Base-by-base conservation (phyloP, 2,888 invertebrate species). In the Acrocyrtus sp. region DNA sequence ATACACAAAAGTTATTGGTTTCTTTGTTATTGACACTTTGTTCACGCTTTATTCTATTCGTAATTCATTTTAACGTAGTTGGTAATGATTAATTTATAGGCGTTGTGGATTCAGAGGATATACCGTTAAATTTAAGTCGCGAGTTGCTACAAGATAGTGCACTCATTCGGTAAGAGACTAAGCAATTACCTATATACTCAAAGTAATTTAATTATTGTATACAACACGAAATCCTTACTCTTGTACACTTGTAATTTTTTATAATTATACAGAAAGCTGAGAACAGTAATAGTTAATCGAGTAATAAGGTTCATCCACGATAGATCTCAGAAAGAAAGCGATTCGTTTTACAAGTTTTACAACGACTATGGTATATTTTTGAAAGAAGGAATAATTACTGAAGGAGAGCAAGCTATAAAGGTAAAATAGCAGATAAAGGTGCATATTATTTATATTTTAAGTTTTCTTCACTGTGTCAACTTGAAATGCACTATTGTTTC, bases 81-180 rank as follows among this genome's bases (percentile, higher is more conserved):
- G n/a, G n/a, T n/a, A n/a, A n/a, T n/a, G n/a, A n/a, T n/a, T n/a
- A n/a, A n/a, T n/a, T n/a, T n/a, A 56, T 82, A 90, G 90, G 97
- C 83, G 97, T 98, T 29, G 96, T 98, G 17, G 98, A 98, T 87
- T 97, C 96, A 0, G 98, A 98, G 87, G 98, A 98, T 85, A 97
- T 98, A 86, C 98, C 98, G 47, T 86, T 98, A 66, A 98, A 98
- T 88, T 88, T 98, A 74, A 98, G 97, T 84, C 88, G 98, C 83
- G 98, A 98, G 85, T 85, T 98, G 72, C 86, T 98, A 56, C 98
- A 98, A 85, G 97, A 98, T 83, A 96, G 95, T 84, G 89, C 90
- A 24, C 87, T 98, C 3, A 96, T 98, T 80, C 89, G 88, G 92
- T 91, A 72, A 34, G 15, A 3, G 41, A 26, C 29, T 39, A 10